Base-by-base conservation (phyloP, 2,797 vertebrate genomes). In the Rhinichthys osculus region DNA sequence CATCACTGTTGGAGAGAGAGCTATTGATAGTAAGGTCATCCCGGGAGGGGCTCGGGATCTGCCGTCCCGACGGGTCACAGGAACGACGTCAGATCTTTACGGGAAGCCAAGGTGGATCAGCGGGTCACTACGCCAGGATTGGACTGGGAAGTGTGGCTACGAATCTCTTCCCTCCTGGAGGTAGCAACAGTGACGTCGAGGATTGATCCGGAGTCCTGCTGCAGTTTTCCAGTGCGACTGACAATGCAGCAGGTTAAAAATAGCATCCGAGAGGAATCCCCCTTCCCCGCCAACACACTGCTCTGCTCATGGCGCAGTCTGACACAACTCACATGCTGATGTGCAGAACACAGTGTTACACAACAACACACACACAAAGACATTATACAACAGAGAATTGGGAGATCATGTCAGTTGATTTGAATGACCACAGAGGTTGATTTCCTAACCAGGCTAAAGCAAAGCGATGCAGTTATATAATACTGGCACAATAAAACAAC, bases 181-280 rank as follows among this genome's bases (percentile, higher is more conserved):
- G 81, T 86, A 87, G 88, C 81, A 72, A 87, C 66, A 88, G 86
- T 94, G 94, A 95, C 91, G 93, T 92, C 85, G 72, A 79, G 17
- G 82, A 94, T 93, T 83, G 94, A 95, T 94, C 90, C 87, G 90
- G 89, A 88, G 92, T 88, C 87, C 86, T 86, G 89, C 92, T 89
- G 95, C 93, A 90, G 91, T 87, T 88, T 91, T 94, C 91, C 7
- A 38, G 73, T 81, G 87, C 78, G 10, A 40, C 87, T 44, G 69
- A 87, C 90, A 85, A 88, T 88, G 62, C 85, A 81, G 84, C 44
- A 84, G 83, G 91, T 92, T 95, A 95, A 91, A 95, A 93, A 92
- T 96, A 94, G 95, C 90, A 89, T 70, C 52, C 66, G 94, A 93
- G 93, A 92, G 94, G 95, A 92, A 94, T 95, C 92, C 92, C 91